Percentiles rank a stretch among this genome's conserved stretches.
phyloP scores from a whole-genome alignment of 2,113 vertebrate species.

The Malaclemys terrapin region DNA sequence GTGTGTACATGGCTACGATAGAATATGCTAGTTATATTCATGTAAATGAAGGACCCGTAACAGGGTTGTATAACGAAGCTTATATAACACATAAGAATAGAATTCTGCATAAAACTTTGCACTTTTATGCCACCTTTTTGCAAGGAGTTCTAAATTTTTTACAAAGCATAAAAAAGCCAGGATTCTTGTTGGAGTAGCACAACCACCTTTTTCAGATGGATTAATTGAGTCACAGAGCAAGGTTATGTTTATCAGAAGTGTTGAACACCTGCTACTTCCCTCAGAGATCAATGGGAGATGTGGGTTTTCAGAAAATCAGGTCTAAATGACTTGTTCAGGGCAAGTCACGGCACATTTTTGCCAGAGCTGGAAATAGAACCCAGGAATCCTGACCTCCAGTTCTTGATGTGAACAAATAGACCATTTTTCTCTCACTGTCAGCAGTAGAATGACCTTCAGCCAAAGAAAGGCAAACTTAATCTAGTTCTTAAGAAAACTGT shows the following conservation, averaged over 20 bases:
- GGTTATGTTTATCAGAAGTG: not conserved
- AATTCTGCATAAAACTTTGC: not conserved
- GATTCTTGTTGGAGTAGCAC: not conserved
- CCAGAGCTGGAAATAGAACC: not conserved
- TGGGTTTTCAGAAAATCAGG: not conserved
- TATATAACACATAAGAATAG: fast-evolving
- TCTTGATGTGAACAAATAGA: not conserved
- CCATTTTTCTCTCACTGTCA: fast-evolving
- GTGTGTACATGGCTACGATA: fast-evolving
- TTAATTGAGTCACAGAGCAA: not conserved
- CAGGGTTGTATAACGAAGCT: not conserved
- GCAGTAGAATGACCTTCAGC: not conserved
- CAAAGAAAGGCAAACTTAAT: not conserved
- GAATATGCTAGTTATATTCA: not conserved
- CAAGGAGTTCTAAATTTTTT: not conserved
- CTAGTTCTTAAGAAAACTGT: not conserved
- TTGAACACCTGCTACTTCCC: not conserved
- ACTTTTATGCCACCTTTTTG: not conserved
- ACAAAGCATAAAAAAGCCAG: not conserved
- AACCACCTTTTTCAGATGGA: not conserved
- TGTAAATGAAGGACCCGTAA: fast-evolving
- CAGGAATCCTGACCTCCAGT: not conserved
- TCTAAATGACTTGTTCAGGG: not conserved
- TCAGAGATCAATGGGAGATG: fast-evolving
- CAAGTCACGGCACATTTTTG: not conserved